Percentiles rank a stretch among this genome's conserved stretches.
phyloP scores from a whole-genome alignment of 1,140 invertebrate genomes.

The Argopecten irradians region DNA sequence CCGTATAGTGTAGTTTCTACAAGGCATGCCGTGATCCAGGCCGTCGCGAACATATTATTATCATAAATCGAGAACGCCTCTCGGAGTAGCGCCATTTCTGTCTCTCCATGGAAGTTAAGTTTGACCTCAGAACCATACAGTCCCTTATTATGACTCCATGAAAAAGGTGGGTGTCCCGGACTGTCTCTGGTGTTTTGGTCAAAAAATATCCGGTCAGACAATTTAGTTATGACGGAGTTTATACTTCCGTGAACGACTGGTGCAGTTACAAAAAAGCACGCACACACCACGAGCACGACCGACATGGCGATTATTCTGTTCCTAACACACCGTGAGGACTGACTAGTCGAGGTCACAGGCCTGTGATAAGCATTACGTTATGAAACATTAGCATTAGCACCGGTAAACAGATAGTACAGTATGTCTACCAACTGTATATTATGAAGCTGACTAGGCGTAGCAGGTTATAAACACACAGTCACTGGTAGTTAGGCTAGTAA shows the following conservation, averaged over 20 bases:
- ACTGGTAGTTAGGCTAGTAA: too few relatives aligned
- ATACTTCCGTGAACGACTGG: background rate
- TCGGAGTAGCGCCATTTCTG: conserved; percentile 46
- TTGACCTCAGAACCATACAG: conserved; percentile 61
- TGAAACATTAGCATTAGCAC: background rate
- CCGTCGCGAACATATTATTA: conserved; percentile 70
- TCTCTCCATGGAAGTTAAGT: conserved; percentile 62
- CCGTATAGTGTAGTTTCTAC: conserved; percentile 54
- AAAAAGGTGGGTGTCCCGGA: conserved; percentile 51
- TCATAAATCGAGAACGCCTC: conserved; percentile 61
- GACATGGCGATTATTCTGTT: background rate
- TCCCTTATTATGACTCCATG: conserved; percentile 61
- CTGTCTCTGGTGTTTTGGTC: background rate
- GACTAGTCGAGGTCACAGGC: background rate
- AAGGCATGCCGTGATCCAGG: conserved; percentile 61
- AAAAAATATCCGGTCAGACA: background rate
- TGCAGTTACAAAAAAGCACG: background rate
- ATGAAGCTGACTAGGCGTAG: too few relatives aligned
- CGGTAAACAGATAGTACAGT: background rate
- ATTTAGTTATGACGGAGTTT: background rate
- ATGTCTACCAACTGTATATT: too few relatives aligned
- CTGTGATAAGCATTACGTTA: background rate
- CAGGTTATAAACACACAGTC: too few relatives aligned
- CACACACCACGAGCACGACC: background rate
- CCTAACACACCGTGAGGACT: background rate